Base-by-base conservation (phyloP, 2,888 invertebrate genomes). In the Protonemura montana region DNA sequence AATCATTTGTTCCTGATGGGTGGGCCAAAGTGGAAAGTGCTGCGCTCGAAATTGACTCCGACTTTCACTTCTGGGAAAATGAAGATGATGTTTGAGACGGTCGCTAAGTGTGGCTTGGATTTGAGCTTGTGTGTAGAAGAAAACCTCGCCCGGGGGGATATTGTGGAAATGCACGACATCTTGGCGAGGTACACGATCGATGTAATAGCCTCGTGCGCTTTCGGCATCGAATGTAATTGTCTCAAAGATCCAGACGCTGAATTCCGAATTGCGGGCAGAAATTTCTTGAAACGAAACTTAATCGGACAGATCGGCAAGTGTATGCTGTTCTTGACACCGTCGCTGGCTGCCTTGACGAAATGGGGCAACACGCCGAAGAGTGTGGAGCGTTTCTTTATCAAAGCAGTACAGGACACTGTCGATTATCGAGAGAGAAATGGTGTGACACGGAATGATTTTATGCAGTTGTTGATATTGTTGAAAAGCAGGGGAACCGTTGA, bases 31-130 rank as follows among this genome's bases (percentile, higher is more conserved):
- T 94, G 94, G 94, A 93, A 92, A 88, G 90, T 90, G 59, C 89
- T 93, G 25, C 90, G 94, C 29, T 89, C 91, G 0, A 93, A 93
- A 88, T 89, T 94, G 41, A 92, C 93, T 0, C 93, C 93, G 0
- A 92, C 92, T 0, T 92, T 94, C 89, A 93, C 93, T 0, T 91
- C 92, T 0, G 93, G 93, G 27, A 94, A 93, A 89, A 90, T 94
- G 86, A 93, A 92, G 89, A 90, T 89, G 78, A 93, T 94, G 93
- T 91, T 92, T 30, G 91, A 91, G 0, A 89, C 93, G 41, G 92
- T 93, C 89, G 88, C 90, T 76, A 91, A 92, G 82, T 93, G 94
- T 86, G 91, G 91, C 35, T 90, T 90, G 76, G 90, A 91, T 85
- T 90, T 92, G 76, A 88, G 89, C 76, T 88, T 88, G 27, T 92